Conservation (phyloP, 1,140 invertebrate species). For the Drosophila simulans region DNA sequence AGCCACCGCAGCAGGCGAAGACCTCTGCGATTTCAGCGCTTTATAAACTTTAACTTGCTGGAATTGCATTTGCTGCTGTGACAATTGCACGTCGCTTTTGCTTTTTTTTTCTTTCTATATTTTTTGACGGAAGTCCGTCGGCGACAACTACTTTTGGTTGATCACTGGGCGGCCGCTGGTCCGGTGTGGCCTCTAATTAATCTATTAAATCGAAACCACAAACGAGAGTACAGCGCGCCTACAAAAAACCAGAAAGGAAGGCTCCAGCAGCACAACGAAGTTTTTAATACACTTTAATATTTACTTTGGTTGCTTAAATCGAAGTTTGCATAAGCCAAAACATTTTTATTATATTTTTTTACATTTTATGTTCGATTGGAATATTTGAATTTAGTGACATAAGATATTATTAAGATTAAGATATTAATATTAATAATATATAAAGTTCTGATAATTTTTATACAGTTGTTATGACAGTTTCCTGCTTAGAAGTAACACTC, state of each 20-base stretch:
- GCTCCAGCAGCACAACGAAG: background rate
- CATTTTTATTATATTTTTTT: background rate
- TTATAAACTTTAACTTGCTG: conserved; percentile 45
- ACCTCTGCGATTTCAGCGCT: conserved; percentile 26
- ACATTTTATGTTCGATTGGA: too few species aligned
- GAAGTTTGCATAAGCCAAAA: background rate
- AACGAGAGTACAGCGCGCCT: conserved; percentile 53
- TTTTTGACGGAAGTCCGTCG: conserved; percentile 70
- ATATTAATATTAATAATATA: too few species aligned
- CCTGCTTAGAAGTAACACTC: background rate
- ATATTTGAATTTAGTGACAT: too few species aligned
- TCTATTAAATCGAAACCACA: conserved; percentile 76
- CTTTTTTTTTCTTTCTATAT: conserved; percentile 11
- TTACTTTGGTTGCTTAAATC: background rate
- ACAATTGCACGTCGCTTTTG: conserved; percentile 19
- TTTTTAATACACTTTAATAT: background rate
- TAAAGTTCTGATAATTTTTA: too few species aligned
- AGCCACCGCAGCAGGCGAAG: conserved; percentile 20
- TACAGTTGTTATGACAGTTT: too few species aligned
- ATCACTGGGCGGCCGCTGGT: conserved; percentile 69
- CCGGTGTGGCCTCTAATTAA: conserved; percentile 72
- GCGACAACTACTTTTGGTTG: conserved; percentile 74
- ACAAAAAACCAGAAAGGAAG: conserved; percentile 31
- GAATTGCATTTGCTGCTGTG: conserved; percentile 8
- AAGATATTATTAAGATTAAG: too few species aligned